These are phyloP conservation scores for Hippocampus barbouri DNA, from an alignment of 2,113 vertebrate genomes.

Conservation along the genomic window DNA sequence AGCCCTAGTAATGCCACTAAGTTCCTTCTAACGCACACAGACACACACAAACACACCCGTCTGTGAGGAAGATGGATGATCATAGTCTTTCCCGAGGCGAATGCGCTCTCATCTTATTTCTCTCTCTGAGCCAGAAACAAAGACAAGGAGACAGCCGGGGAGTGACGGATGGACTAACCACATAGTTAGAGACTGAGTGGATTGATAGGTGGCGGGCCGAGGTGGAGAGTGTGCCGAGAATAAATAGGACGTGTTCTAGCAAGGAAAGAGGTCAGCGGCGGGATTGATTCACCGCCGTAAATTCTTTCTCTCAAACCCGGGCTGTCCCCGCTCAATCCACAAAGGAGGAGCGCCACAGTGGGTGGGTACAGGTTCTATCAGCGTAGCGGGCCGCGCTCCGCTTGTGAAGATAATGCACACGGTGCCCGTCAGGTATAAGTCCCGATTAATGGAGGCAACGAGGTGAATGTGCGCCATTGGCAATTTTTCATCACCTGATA, in stretches of 20 bases:
- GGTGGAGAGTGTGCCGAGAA: constrained; percentile 4
- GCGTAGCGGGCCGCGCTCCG: constrained; percentile 18
- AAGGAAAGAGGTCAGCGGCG: constrained; percentile 20
- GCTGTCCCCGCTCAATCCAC: constrained; percentile 38
- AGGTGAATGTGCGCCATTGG: constrained; percentile 43
- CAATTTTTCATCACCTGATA: constrained; percentile 15
- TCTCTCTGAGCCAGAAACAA: constrained; percentile 11
- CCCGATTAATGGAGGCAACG: constrained; percentile 36
- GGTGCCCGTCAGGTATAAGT: constrained; percentile 45
- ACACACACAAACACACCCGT: constrained; percentile 13
- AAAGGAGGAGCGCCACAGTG: constrained; percentile 14
- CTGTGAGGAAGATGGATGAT: constrained; percentile 37
- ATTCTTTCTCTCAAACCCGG: constrained; percentile 58
- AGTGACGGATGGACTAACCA: constrained; percentile 16
- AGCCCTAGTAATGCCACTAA: constrained; percentile 15
- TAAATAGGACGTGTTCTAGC: constrained; percentile 18
- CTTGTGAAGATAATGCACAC: constrained; percentile 33
- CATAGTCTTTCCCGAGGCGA: neutral
- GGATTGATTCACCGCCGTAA: constrained; percentile 20
- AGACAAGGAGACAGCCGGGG: constrained; percentile 9
- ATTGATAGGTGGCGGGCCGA: constrained; percentile 8
- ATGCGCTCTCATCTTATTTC: neutral
- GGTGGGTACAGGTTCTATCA: constrained; percentile 40
- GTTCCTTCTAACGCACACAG: constrained; percentile 15
- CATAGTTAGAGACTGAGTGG: constrained; percentile 9